These are phyloP conservation scores for Orthonychiurus folsomi DNA, from an alignment of 2,888 invertebrate genomes.

Conservation along the genomic window DNA sequence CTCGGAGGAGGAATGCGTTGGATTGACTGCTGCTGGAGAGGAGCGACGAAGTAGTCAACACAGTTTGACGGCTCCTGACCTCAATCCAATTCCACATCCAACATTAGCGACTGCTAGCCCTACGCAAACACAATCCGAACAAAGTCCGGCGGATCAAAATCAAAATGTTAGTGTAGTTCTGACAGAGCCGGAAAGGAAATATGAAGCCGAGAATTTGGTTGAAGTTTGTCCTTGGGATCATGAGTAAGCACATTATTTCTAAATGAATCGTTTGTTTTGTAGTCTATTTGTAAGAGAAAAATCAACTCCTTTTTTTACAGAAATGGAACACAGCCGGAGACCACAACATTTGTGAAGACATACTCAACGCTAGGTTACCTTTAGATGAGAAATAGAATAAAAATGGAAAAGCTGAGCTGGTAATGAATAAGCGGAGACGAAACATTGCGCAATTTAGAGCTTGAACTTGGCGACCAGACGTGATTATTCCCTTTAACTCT, in stretches of 20 bases:
- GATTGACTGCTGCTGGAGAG: neutral
- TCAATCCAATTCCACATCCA: neutral
- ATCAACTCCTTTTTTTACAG: constrained; percentile 21
- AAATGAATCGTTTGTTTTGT: too few species aligned
- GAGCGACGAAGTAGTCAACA: neutral
- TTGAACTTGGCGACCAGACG: neutral
- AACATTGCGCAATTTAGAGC: too few species aligned
- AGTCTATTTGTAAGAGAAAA: too few species aligned
- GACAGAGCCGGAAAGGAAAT: constrained; percentile 15
- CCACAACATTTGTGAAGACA: constrained; percentile 75
- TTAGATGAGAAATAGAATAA: constrained; percentile 48
- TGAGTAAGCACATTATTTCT: constrained; percentile 61
- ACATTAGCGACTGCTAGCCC: neutral
- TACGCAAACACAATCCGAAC: neutral
- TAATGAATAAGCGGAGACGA: neutral
- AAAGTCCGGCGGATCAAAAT: constrained; percentile 9
- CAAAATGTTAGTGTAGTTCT: constrained; percentile 2
- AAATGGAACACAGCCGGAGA: constrained; percentile 38
- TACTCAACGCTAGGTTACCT: constrained; percentile 88
- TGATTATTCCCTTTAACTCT: neutral
- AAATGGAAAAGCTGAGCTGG: neutral
- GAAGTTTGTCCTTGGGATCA: constrained; percentile 93
- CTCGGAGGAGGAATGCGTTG: neutral
- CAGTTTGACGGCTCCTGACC: neutral
- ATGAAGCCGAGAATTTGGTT: constrained; percentile 52